Evolutionary conservation across 2,888 invertebrate species (phyloP), one percentile per base, ranked within the genome.

Genomic region (Rhamphomyia laevipes): DNA sequence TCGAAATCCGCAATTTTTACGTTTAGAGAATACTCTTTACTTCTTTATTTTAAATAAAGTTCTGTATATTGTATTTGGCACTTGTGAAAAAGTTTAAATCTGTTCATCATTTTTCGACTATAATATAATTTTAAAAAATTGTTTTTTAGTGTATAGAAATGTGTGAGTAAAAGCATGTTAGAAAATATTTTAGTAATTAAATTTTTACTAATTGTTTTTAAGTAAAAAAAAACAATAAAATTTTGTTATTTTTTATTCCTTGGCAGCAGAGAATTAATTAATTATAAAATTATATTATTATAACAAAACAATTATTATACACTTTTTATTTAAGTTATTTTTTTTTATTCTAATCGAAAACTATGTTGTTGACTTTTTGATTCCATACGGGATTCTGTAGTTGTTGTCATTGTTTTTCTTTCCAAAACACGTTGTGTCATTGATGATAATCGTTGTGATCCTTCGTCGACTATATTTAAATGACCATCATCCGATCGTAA

Each of bases 341-440:
- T 38, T n/a, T 13, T 42, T 45, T 27, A 35, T 53, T 71, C 70
- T 60, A 71, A 58, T 52, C 69, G 68, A 64, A 67, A 71, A 61
- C 66, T 70, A 46, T 67, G 70, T 55, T 67, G 64, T 54, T 70
- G 66, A 49, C 66, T 67, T 58, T 70, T 70, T 54, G 66, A 68
- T 51, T 70, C 70, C 31, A 66, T 63, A 33, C 65, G 61, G 41
- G 69, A 66, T 55, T 70, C 70, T 42, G 69, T 68, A 37, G 67
- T 68, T 47, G 67, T 63, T 18, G 68, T 68, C 47, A 65, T 66
- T 43, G 67, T 67, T 61, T 70, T 66, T 46, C 70, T 65, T 57
- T 70, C 70, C 63, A 69, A 61, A 42, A 70, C 70, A 23, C 70
- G 67, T 55, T 70, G 70, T 18, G 70, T 69, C 61, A 70, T 70